A percentile compares a stretch with the other conserved stretches of the same genome.
These are phyloP conservation scores for Lydus trimaculatus DNA, from an alignment of 2,888 invertebrate species.

Conservation along the genomic window DNA sequence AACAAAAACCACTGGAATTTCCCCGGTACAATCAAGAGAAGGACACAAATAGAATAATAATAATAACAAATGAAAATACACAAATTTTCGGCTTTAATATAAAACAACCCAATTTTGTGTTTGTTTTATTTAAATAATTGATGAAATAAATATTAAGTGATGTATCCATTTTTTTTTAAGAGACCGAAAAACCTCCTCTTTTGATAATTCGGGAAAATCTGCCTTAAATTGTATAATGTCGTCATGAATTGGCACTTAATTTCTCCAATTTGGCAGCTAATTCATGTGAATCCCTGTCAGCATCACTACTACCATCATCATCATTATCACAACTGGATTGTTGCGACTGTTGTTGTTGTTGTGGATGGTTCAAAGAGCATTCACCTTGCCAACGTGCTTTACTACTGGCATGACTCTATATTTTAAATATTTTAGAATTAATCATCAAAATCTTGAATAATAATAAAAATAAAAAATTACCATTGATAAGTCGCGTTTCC, in stretches of 20 bases:
- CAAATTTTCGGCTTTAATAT: conserved; percentile 5
- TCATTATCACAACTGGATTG: too few species aligned
- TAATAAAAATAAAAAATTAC: conserved; percentile 62
- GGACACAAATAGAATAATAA: neutral
- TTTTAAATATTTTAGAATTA: too few species aligned
- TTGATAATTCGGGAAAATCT: conserved; percentile 14
- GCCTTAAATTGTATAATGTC: conserved; percentile 60
- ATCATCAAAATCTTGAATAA: too few species aligned
- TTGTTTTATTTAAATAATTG: neutral
- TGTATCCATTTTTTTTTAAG: neutral
- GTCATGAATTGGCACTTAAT: conserved; percentile 63
- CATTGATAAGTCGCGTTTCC: conserved; percentile 81
- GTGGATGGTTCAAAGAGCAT: conserved; percentile 58
- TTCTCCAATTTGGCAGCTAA: conserved; percentile 64
- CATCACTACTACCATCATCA: conserved; percentile 1
- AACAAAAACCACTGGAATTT: neutral
- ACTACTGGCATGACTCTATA: conserved; percentile 73
- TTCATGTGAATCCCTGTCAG: conserved; percentile 59
- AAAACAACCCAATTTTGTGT: conserved; percentile 6
- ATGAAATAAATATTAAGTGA: neutral
- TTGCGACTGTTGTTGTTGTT: conserved; percentile 15
- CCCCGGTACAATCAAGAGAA: neutral
- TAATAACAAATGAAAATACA: neutral
- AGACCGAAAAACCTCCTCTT: neutral
- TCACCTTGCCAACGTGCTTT: conserved; percentile 77